A percentile compares a stretch with the other conserved stretches of the same genome.
Conservation (phyloP, 1,140 invertebrate genomes). For the Drosophila pandora region DNA sequence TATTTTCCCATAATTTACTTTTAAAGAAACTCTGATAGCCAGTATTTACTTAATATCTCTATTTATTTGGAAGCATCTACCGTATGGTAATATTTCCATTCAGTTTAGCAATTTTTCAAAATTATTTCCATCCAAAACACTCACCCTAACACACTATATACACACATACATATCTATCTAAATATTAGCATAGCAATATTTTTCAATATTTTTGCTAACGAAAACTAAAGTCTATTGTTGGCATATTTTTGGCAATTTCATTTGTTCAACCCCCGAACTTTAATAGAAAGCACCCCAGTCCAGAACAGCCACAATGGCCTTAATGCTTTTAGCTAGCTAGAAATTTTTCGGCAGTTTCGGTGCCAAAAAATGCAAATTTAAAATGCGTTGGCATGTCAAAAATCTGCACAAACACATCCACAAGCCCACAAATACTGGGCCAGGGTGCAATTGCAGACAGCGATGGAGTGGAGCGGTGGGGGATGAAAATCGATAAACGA, state of each 20-base stretch:
- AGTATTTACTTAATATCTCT: constrained; percentile 1
- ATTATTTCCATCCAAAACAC: constrained; percentile 9
- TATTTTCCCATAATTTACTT: neutral
- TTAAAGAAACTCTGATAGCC: neutral
- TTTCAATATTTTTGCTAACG: constrained; percentile 52
- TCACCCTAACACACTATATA: neutral
- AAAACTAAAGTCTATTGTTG: constrained; percentile 40
- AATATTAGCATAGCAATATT: constrained; percentile 45
- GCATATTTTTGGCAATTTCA: constrained; percentile 56
- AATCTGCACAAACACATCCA: constrained; percentile 51
- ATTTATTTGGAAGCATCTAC: neutral
- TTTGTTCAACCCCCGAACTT: constrained; percentile 40
- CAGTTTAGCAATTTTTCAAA: constrained; percentile 29
- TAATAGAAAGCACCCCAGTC: constrained; percentile 6
- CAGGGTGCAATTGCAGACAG: constrained; percentile 52
- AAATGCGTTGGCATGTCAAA: constrained; percentile 79
- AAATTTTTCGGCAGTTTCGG: constrained; percentile 60
- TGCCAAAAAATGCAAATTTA: constrained; percentile 80
- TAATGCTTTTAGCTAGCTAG: constrained; percentile 64
- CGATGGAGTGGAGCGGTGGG: constrained; percentile 24
- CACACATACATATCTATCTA: constrained; percentile 7
- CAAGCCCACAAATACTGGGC: constrained; percentile 18
- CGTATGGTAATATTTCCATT: constrained; percentile 20
- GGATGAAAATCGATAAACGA: constrained; percentile 72
- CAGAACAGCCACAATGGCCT: neutral